Evolutionary conservation across 2,888 invertebrate species (phyloP), one percentile per base, ranked within the genome.

Genomic region (Drosophila flavopinicola): DNA sequence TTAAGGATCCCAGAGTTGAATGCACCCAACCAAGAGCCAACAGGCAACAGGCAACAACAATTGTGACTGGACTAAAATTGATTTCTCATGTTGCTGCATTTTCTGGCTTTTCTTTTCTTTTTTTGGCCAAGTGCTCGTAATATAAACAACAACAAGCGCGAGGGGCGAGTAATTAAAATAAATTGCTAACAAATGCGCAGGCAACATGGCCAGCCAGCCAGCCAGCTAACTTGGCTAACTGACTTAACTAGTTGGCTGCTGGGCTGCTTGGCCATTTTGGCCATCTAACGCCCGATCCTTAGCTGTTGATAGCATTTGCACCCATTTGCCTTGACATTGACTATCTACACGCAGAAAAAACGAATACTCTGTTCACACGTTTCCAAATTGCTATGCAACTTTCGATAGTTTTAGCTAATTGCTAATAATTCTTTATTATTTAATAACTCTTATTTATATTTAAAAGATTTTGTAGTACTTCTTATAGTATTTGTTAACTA

Each of bases 141-240:
- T 52, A 70, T 71, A 75, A 75, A 68, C 52, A 47, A 45, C 73
- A 75, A 68, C 52, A 47, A 45, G 41, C 60, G 66, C 49, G 49
- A 41, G 32, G 48, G 32, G 48, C 56, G 41, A 68, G 77, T 82
- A 84, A 83, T 83, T 78, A 83, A 79, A 79, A 76, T 83, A 76
- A 84, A 83, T 83, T 79, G 68, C 54, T 13, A 52, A 9, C 57
- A 57, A 61, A 63, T 61, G 70, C 52, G 25, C 42, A 35, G 41
- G 5, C 51, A 63, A 59, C 59, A 48, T 48, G 59, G 49, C 41
- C 10, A 58, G 33, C 44, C 32, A 23, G 47, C 44, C 33, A 48
- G 44, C n/a, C 10, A 38, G 11, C 32, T 32, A 11, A 3, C 32
- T 9, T 30, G 29, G 29, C 23, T 24, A 13, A 4, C 39, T 29